Evolutionary conservation across 2,888 invertebrate genomes (phyloP).

Genomic region (Nephrotoma appendiculata): DNA sequence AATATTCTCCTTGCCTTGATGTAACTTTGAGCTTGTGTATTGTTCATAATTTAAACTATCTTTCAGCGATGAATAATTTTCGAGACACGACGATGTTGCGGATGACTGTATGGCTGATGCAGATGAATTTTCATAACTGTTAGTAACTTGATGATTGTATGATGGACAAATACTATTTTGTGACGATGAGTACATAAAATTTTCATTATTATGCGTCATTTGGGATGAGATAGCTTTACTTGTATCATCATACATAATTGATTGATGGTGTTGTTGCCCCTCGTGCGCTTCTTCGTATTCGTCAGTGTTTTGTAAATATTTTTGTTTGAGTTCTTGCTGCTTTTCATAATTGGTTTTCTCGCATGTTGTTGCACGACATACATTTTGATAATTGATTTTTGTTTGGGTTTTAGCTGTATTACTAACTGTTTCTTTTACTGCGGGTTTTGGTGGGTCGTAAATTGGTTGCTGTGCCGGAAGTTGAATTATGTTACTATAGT

Average conservation of each 20-base stretch:
- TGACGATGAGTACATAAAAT: not conserved
- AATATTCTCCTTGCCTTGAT: not conserved
- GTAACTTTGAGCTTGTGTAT: not conserved
- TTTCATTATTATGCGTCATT: not conserved
- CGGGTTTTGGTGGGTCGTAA: not conserved
- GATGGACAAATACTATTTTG: not conserved
- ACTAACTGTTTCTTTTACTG: not conserved
- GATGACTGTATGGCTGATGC: not conserved
- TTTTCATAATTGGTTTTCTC: not conserved
- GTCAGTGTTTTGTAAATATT: not conserved
- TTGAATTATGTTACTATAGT: slow-evolving; percentile 20
- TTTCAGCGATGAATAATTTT: not conserved
- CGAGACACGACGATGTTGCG: not conserved
- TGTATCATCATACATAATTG: not conserved
- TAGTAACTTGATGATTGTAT: not conserved
- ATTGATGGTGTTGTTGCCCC: not conserved
- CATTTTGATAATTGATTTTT: not conserved
- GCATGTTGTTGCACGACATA: not conserved
- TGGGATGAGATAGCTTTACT: not conserved
- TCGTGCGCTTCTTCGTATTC: not conserved
- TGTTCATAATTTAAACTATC: not conserved
- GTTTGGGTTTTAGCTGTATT: not conserved
- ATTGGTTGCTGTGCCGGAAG: not conserved
- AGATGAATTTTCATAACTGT: not conserved
- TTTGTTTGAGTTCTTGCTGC: not conserved